phyloP scores from a whole-genome alignment of 2,797 vertebrate genomes.

The Dicrostonyx torquatus region DNA sequence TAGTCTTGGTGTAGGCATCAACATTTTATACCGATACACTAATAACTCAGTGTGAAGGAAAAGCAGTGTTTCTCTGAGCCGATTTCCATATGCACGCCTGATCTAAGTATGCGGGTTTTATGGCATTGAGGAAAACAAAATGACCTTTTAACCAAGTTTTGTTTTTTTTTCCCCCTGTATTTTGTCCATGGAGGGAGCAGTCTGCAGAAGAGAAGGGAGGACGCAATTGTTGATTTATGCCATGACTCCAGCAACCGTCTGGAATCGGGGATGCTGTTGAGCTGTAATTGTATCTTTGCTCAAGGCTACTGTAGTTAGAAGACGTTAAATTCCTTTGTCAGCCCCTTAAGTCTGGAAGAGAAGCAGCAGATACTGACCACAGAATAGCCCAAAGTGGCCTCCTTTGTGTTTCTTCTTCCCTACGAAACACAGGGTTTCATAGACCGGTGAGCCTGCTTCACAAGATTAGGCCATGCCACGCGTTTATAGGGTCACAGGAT shows the following conservation, averaged over 20 bases:
- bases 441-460: slow-evolving; percentile 71
- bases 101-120: slow-evolving; percentile 77
- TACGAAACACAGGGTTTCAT: slow-evolving; percentile 38
- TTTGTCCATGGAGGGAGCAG: slow-evolving; percentile 72
- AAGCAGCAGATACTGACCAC: slow-evolving; percentile 73
- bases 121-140: slow-evolving; percentile 82
- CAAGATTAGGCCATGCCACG: slow-evolving; percentile 64
- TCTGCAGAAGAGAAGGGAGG: slow-evolving; percentile 58
- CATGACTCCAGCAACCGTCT: slow-evolving; percentile 70
- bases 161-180: slow-evolving; percentile 65
- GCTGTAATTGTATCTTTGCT: slow-evolving; percentile 84
- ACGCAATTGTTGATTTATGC: slow-evolving; percentile 75
- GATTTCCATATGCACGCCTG: slow-evolving; percentile 86
- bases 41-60: slow-evolving; percentile 78
- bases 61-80: slow-evolving; percentile 65
- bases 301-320: slow-evolving; percentile 84
- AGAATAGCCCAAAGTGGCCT: slow-evolving; percentile 78
- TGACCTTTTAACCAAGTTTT: slow-evolving; percentile 86
- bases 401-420: slow-evolving; percentile 78
- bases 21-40: slow-evolving; percentile 75
- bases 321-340: slow-evolving; percentile 84
- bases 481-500: not conserved
- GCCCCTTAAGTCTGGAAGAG: slow-evolving; percentile 80
- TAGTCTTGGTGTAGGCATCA: slow-evolving; percentile 79
- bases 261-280: slow-evolving; percentile 78